Evolutionary conservation across 2,888 invertebrate genomes (phyloP).

Genomic region (Idaea dimidiata): DNA sequence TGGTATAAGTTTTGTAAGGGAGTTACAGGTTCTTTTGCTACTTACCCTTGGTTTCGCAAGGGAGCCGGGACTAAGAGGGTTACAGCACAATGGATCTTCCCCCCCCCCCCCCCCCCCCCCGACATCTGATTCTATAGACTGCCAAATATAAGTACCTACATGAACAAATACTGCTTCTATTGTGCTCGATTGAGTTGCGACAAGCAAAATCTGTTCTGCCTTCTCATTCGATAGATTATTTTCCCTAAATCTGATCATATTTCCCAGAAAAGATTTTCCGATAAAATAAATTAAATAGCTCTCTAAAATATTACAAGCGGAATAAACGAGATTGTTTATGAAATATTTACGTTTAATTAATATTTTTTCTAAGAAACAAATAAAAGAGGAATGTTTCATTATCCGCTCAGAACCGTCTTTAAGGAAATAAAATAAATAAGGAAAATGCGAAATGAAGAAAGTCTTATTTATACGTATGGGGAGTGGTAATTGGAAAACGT

Average conservation of each 20-base stretch:
- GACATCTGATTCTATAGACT: slow-evolving; percentile 51
- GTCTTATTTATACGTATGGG: slow-evolving; percentile 35
- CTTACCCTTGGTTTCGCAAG: slow-evolving; percentile 60
- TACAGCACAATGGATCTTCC: slow-evolving; percentile 67
- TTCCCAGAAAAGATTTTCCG: not conserved
- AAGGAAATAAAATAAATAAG: slow-evolving; percentile 36
- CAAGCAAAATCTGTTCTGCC: slow-evolving; percentile 2
- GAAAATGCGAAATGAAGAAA: slow-evolving; percentile 39
- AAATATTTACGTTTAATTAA: slow-evolving; percentile 22
- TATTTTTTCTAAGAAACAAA: slow-evolving; percentile 16
- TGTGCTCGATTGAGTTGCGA: slow-evolving; percentile 13
- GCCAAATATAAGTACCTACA: slow-evolving; percentile 26
- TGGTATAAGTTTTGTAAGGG: slow-evolving; percentile 48
- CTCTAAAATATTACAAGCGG: slow-evolving; percentile 10
- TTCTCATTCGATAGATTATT: not conserved
- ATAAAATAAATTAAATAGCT: not conserved
- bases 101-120: slow-evolving; percentile 60
- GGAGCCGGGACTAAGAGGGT: slow-evolving; percentile 67
- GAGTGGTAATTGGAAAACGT: slow-evolving; percentile 46
- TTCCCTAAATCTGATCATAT: not conserved
- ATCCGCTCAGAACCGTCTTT: slow-evolving; percentile 12
- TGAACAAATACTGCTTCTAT: slow-evolving; percentile 16
- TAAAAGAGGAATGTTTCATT: slow-evolving; percentile 21
- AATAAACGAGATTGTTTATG: slow-evolving; percentile 14
- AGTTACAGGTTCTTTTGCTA: slow-evolving; percentile 50